Conservation (phyloP, 2,797 vertebrate genomes). For the Muscicapa striata region DNA sequence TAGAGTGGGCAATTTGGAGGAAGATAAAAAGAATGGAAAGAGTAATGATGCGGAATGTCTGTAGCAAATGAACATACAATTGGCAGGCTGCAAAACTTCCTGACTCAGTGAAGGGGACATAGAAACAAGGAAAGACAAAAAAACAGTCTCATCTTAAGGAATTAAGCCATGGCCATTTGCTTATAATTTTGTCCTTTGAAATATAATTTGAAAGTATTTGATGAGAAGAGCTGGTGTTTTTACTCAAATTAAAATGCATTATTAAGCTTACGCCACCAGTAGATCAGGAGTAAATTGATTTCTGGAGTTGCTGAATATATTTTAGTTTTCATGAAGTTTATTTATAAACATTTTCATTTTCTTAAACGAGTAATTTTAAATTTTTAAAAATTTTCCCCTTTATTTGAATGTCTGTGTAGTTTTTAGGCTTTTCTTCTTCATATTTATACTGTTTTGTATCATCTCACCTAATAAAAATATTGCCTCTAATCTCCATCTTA, state of each 20-base stretch:
- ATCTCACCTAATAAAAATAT: background rate
- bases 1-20: background rate
- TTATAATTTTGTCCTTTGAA: background rate
- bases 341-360: background rate
- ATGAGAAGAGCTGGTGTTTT: background rate
- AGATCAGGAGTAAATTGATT: background rate
- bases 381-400: background rate
- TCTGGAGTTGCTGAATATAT: background rate
- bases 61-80: background rate
- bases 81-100: background rate
- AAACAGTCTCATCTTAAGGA: background rate
- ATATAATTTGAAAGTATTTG: background rate
- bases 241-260: background rate
- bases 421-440: background rate
- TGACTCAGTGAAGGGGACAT: background rate
- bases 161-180: background rate
- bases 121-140: background rate
- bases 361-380: background rate
- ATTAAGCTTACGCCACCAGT: background rate
- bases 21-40: background rate
- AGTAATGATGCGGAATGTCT: background rate
- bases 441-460: background rate
- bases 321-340: background rate
- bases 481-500: background rate
- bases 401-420: background rate